Conservation (phyloP, 92 coral and sea anemone species). For the Porites lobata region DNA sequence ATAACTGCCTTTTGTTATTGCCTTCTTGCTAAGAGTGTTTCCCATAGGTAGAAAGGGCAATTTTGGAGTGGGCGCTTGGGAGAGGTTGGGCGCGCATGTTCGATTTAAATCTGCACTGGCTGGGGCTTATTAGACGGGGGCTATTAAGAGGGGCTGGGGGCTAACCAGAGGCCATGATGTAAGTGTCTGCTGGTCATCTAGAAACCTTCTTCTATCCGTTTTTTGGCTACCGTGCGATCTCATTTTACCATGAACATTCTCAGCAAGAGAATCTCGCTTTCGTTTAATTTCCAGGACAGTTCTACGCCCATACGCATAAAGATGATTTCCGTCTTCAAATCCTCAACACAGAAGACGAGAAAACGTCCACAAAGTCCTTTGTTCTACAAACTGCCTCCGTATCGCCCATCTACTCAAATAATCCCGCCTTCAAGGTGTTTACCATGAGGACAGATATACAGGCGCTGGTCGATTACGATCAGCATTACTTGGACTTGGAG, state of each 20-base stretch:
- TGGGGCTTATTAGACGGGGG: no score
- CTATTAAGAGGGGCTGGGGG: no score
- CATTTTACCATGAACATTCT: neutral
- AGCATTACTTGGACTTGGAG: slow-evolving; percentile 84
- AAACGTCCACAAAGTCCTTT: slow-evolving; percentile 61
- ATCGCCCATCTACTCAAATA: slow-evolving; percentile 78
- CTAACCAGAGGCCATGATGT: no score
- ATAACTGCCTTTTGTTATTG: no score
- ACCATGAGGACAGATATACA: slow-evolving; percentile 60
- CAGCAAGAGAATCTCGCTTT: neutral
- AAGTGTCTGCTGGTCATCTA: no score
- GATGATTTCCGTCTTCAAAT: slow-evolving; percentile 85
- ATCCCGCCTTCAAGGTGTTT: slow-evolving; percentile 86
- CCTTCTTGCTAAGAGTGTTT: no score
- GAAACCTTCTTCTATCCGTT: no score
- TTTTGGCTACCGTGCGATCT: neutral
- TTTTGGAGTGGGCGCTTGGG: no score
- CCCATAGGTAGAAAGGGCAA: no score
- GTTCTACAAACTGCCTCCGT: slow-evolving; percentile 77
- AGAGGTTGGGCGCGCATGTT: no score
- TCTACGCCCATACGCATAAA: slow-evolving; percentile 88
- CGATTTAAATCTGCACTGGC: no score
- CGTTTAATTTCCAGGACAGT: slow-evolving; percentile 71
- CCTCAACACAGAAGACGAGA: slow-evolving; percentile 9
- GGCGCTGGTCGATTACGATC: slow-evolving; percentile 87